Percentiles rank a stretch among this genome's conserved stretches.
phyloP scores from a whole-genome alignment of 2,888 invertebrate genomes.

The Plagodis pulveraria region DNA sequence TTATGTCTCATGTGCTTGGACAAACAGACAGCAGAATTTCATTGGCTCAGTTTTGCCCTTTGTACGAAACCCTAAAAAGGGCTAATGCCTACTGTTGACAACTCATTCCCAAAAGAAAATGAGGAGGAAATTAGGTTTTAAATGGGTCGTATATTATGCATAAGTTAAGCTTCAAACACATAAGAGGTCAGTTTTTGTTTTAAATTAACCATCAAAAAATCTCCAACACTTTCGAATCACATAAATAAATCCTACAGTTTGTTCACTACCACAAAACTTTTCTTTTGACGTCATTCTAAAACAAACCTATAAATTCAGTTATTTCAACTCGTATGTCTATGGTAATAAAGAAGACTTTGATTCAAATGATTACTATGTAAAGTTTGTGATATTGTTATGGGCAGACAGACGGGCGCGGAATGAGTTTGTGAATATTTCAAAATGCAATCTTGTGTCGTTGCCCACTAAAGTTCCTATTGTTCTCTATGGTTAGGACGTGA shows the following conservation, averaged over 20 bases:
- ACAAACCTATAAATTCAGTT: conserved; percentile 6
- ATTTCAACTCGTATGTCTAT: conserved; percentile 18
- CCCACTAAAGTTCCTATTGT: conserved; percentile 77
- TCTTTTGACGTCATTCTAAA: conserved; percentile 14
- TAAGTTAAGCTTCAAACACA: too few relatives aligned
- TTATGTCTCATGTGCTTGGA: too few relatives aligned
- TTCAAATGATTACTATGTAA: conserved; percentile 18
- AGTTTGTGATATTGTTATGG: conserved; percentile 59
- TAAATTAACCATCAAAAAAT: neutral
- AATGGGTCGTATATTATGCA: too few relatives aligned
- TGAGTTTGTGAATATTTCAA: conserved; percentile 82
- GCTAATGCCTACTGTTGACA: too few relatives aligned
- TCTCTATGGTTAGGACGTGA: conserved; percentile 47
- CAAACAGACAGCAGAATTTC: neutral
- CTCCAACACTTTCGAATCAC: neutral
- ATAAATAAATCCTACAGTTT: conserved; percentile 8
- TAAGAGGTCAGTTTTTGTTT: too few relatives aligned
- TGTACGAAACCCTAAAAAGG: too few relatives aligned
- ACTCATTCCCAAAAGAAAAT: too few relatives aligned
- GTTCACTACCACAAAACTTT: conserved; percentile 23
- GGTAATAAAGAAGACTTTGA: conserved; percentile 40
- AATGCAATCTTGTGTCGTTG: conserved; percentile 74
- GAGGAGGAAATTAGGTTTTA: too few relatives aligned
- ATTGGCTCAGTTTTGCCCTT: neutral
- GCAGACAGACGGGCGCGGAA: conserved; percentile 77